phyloP scores from a whole-genome alignment of 2,797 vertebrate genomes.

The Hypotaenidia philippensis region DNA sequence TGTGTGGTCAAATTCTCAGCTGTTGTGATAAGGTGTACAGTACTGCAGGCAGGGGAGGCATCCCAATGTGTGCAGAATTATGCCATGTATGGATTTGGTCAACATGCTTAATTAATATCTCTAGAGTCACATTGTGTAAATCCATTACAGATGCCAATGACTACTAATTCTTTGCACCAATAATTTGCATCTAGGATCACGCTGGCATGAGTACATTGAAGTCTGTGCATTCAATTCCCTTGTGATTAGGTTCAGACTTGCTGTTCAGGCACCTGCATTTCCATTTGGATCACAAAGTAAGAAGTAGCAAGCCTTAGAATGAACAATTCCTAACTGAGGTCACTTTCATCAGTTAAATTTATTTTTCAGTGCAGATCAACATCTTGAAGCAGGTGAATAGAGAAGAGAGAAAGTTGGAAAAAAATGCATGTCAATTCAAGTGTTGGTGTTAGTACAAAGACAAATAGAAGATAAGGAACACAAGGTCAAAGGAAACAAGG shows the following conservation, averaged over 20 bases:
- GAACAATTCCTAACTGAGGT: background rate
- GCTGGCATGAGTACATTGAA: background rate
- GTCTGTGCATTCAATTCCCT: background rate
- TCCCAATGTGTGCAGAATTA: background rate
- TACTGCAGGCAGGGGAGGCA: background rate
- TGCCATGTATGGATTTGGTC: background rate
- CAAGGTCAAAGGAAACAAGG: background rate
- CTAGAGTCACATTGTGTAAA: background rate
- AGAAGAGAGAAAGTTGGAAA: background rate
- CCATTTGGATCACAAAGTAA: background rate
- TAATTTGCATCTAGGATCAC: background rate
- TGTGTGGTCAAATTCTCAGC: background rate
- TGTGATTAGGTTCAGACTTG: background rate
- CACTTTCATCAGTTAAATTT: background rate
- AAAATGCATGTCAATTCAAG: background rate
- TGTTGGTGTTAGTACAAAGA: background rate
- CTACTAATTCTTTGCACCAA: background rate
- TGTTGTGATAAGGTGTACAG: background rate
- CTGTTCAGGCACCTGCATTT: background rate
- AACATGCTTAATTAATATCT: background rate
- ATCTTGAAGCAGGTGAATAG: background rate
- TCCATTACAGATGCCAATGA: background rate
- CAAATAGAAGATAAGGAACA: background rate
- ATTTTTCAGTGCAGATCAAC: background rate
- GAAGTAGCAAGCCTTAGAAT: background rate